Evolutionary conservation across 2,888 invertebrate genomes (phyloP), one percentile per base, ranked within the genome.

Genomic region (Therioaphis trifolii): DNA sequence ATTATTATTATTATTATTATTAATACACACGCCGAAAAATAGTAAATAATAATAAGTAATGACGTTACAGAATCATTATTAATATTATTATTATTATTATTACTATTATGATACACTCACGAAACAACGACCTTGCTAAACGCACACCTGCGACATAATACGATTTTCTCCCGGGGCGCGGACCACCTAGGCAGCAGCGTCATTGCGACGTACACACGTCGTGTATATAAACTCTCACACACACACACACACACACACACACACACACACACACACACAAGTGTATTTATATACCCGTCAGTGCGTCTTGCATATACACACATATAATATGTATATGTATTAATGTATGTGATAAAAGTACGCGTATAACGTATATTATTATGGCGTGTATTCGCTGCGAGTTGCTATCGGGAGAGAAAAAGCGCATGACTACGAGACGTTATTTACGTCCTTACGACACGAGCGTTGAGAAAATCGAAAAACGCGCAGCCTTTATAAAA

Each of bases 131-230:
- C 61, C 58, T 75, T 43, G 61, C 58, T 61, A 61, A 46, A 27
- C 63, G 63, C 27, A 77, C 76, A 63, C 76, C 76, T 77, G 66
- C 49, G 63, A 77, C 77, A 77, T 12, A 27, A 71, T 52, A 52
- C 18, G 77, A 52, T 77, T 77, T 77, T 77, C 66, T 77, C 77
- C 66, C 29, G 58, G 49, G 68, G 55, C 79, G 55, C 58, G 29
- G 71, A 80, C 80, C 80, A 80, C 80, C 80, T 61, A 71, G 80
- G 43, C 55, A 46, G 80, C 61, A 35, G 35, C 35, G 35, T 35
- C 35, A 76, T 61, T 61, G 12, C 58, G n/a, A n/a, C n/a, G 58
- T 18, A 4, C 40, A 15, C 24, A 74, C 52, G n/a, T 15, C 52
- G 52, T 52, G 52, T 52, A 52, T 68, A 68, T 43, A 40, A 40